Evolutionary conservation across 64 coral and sea anemone species (phyloP), one percentile per base, ranked within the genome.

Genomic region (Pachyseris speciosa): DNA sequence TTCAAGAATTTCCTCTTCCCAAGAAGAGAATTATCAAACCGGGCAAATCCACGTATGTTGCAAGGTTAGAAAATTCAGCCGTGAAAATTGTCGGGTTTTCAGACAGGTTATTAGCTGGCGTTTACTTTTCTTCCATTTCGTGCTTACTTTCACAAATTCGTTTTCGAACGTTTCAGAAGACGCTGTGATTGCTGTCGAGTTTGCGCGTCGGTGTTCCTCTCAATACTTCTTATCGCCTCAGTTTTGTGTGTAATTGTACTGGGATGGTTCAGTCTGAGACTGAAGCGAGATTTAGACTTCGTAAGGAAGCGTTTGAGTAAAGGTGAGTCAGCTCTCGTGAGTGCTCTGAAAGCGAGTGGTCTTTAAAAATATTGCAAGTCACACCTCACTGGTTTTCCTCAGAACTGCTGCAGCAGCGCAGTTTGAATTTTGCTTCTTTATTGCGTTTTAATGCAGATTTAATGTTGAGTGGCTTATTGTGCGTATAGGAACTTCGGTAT

Each of bases 11-110:
- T 37, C 19, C 91, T 3, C 91, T 93, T 22, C 91, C 91, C 12
- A 93, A 93, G 58, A 93, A 79, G 42, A 86, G 91, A 69, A 87
- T 93, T 52, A 71, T 93, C 15, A 93, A 93, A 64, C 91, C 91
- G 1, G 91, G 91, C 3, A 93, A 87, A 67, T 74, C 47, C 51
- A 55, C 91, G 19, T 93, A 87, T 87, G 44, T 79, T 40, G 83
- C 91, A 39, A 93, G 91, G 91, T 93, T 87, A 79, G 85, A 58
- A 31, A 3, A 10, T 43, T 47, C 33, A 13, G 27, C 10, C 9
- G 20, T 12, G 25, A 28, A 90, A 24, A 22, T 7, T 37, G 6
- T 13, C 13, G 10, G 12, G 16, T 64, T 92, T 50, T 15, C 41
- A 9, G n/a, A 58, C 0, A n/a, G 29, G 30, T 27, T 49, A 19